phyloP scores from a whole-genome alignment of 1,140 invertebrate genomes.

The Heliothis subflexa region DNA sequence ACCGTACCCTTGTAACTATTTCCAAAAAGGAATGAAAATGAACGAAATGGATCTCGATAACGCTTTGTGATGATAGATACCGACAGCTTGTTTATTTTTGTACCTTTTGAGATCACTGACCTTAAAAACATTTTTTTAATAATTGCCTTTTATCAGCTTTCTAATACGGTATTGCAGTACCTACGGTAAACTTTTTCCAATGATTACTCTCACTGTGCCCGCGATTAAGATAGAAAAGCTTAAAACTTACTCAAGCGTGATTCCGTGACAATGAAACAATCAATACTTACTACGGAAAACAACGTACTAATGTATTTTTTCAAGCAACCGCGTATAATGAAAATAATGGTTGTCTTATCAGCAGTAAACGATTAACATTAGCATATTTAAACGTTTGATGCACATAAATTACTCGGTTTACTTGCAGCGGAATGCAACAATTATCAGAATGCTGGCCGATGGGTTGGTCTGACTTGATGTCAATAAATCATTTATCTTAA shows the following conservation, averaged over 20 bases:
- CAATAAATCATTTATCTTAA: no score
- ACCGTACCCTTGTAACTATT: no score
- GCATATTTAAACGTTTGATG: background rate
- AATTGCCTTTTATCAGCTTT: constrained; percentile 19
- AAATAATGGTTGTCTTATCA: constrained; percentile 10
- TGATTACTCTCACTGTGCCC: constrained; percentile 34
- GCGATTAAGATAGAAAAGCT: constrained; percentile 49
- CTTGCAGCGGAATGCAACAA: no score
- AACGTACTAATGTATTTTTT: constrained; percentile 18
- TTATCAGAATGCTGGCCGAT: no score
- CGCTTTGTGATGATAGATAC: background rate
- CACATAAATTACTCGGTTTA: background rate
- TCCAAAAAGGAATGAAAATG: no score
- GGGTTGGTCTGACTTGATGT: no score
- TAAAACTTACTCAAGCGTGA: constrained; percentile 28
- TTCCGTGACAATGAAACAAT: constrained; percentile 17
- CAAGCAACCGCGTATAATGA: background rate
- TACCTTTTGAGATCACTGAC: constrained; percentile 2
- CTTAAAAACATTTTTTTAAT: background rate
- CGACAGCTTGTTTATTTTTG: background rate
- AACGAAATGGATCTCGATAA: no score
- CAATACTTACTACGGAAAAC: background rate
- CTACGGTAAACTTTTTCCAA: constrained; percentile 39
- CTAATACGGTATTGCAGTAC: constrained; percentile 3
- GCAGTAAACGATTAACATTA: background rate